Conservation (phyloP, 1,140 invertebrate species). For the Neocloeon triangulifer region DNA sequence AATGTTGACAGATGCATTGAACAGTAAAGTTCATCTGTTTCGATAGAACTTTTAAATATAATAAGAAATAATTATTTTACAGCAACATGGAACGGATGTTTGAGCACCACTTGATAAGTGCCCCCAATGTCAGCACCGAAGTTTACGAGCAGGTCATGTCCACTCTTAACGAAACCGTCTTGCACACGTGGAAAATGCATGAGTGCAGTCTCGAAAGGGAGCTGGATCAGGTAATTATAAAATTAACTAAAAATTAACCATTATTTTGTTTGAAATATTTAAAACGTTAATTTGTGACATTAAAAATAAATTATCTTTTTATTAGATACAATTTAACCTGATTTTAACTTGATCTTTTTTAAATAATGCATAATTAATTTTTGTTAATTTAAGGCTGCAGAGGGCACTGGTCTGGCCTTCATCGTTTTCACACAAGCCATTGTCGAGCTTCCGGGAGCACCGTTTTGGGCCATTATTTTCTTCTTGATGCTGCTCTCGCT, state of each 20-base stretch:
- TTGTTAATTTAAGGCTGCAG: constrained; percentile 35
- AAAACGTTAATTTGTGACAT: too few species aligned
- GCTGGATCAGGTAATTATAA: constrained; percentile 37
- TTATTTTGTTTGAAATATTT: too few species aligned
- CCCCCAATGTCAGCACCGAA: constrained; percentile 23
- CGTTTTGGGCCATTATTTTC: constrained; percentile 83
- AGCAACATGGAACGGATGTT: constrained; percentile 34
- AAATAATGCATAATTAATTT: too few species aligned
- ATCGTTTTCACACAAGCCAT: constrained; percentile 85
- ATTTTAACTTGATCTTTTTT: too few species aligned
- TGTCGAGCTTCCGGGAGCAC: constrained; percentile 66
- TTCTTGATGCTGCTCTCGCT: constrained; percentile 79
- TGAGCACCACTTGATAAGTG: constrained; percentile 21
- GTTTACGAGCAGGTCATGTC: constrained; percentile 25
- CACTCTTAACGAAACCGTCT: constrained; percentile 17
- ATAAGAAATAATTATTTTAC: too few species aligned
- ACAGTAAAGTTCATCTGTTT: too few species aligned
- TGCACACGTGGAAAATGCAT: constrained; percentile 18
- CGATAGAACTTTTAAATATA: too few species aligned
- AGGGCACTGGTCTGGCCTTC: constrained; percentile 78
- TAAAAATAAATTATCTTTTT: too few species aligned
- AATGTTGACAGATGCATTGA: constrained; percentile 57
- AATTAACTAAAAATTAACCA: too few species aligned
- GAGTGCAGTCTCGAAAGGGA: constrained; percentile 42
- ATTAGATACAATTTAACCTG: too few species aligned